Conservation (phyloP, 1,140 invertebrate species). For the Cardiocondyla obscurior region DNA sequence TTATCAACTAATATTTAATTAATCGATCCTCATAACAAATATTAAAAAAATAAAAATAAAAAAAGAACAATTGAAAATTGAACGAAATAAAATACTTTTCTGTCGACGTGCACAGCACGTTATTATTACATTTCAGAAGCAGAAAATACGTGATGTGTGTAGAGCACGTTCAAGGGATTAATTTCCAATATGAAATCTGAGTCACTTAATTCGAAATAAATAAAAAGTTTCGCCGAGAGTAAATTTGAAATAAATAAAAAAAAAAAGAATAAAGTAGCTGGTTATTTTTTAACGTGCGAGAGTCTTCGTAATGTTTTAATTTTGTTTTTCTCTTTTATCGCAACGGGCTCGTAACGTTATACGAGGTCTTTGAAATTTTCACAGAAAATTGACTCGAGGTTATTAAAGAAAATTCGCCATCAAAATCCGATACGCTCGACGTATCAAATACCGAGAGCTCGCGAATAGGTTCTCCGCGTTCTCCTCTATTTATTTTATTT, state of each 20-base stretch:
- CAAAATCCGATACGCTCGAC: constrained; percentile 1
- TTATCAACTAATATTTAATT: too few relatives aligned
- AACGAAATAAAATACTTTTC: too few relatives aligned
- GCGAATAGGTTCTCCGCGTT: constrained; percentile 6
- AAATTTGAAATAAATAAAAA: not conserved
- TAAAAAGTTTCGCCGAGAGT: too few relatives aligned
- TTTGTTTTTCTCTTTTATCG: constrained; percentile 45
- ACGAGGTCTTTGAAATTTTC: not conserved
- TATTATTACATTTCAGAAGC: too few relatives aligned
- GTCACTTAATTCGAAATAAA: not conserved
- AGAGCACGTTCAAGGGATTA: too few relatives aligned
- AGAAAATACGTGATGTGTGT: too few relatives aligned
- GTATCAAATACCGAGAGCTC: constrained; percentile 20
- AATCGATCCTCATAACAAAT: too few relatives aligned
- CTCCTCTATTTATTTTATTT: too few relatives aligned
- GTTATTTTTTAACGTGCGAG: not conserved
- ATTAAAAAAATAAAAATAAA: too few relatives aligned
- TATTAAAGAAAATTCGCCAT: constrained; percentile 2
- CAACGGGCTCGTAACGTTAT: constrained; percentile 17
- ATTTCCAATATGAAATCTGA: not conserved
- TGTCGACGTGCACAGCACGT: too few relatives aligned
- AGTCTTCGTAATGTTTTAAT: constrained; percentile 30
- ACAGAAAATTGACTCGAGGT: not conserved
- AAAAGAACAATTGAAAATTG: too few relatives aligned
- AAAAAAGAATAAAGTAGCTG: not conserved